Conservation (phyloP, 2,888 invertebrate genomes). For the Volucella inanis region DNA sequence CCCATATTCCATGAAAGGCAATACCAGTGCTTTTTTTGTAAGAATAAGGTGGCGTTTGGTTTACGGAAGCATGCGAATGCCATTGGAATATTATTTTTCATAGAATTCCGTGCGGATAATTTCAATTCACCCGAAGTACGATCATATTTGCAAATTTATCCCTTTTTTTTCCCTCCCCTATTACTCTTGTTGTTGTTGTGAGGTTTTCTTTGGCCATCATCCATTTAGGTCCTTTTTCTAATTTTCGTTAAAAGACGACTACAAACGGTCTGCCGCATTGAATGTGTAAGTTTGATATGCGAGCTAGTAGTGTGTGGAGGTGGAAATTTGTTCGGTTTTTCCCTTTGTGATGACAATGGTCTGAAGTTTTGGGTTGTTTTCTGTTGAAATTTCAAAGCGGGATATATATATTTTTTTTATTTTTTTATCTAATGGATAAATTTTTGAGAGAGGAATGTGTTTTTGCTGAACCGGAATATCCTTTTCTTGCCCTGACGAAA, state of each 20-base stretch:
- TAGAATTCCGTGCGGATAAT: slow-evolving; percentile 73
- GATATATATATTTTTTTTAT: neutral
- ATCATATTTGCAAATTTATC: slow-evolving; percentile 45
- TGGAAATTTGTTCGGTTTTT: slow-evolving; percentile 48
- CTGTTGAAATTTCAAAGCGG: slow-evolving; percentile 39
- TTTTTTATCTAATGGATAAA: too few species aligned
- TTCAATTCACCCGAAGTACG: slow-evolving; percentile 61
- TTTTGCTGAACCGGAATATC: too few species aligned
- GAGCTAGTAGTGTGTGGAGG: slow-evolving; percentile 10
- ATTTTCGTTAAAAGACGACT: slow-evolving; percentile 59
- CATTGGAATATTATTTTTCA: slow-evolving; percentile 72
- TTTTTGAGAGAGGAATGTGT: too few species aligned
- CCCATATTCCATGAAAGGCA: slow-evolving; percentile 15
- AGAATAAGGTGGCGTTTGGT: slow-evolving; percentile 21
- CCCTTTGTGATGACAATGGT: slow-evolving; percentile 35
- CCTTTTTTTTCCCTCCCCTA: slow-evolving; percentile 4
- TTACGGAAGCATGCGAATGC: slow-evolving; percentile 52
- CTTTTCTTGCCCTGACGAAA: too few species aligned
- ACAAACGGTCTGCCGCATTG: slow-evolving; percentile 51
- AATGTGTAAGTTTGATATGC: neutral
- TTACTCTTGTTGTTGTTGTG: neutral
- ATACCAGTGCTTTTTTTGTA: neutral
- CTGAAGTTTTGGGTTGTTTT: slow-evolving; percentile 41
- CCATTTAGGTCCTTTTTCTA: slow-evolving; percentile 61
- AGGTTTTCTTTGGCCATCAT: slow-evolving; percentile 47